Conservation (phyloP, 2,888 invertebrate genomes). For the Acanthosepion esculentum region DNA sequence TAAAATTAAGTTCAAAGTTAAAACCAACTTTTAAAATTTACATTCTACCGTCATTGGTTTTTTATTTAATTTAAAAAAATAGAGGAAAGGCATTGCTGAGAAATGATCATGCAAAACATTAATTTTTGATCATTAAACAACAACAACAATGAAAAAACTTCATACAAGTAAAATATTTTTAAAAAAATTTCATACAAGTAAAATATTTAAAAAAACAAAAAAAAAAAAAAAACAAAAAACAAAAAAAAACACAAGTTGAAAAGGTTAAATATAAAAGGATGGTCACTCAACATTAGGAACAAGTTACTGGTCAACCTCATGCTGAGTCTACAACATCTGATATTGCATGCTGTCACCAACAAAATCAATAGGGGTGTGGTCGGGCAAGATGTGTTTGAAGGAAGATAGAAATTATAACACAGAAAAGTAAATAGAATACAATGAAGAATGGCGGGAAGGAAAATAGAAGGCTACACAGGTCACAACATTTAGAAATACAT, state of each 20-base stretch:
- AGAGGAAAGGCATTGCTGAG: too few species aligned
- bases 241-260: not conserved
- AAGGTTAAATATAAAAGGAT: too few species aligned
- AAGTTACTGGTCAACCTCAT: not conserved
- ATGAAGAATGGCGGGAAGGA: not conserved
- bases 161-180: not conserved
- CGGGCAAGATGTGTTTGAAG: not conserved
- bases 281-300: not conserved
- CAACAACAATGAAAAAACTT: too few species aligned
- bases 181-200: not conserved
- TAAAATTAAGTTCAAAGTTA: too few species aligned
- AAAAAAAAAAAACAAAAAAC: not conserved
- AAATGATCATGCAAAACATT: not conserved
- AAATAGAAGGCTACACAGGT: not conserved
- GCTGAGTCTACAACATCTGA: constrained; percentile 33
- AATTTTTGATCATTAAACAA: too few species aligned
- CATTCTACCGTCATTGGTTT: too few species aligned
- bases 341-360: not conserved
- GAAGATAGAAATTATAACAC: not conserved
- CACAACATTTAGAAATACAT: not conserved
- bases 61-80: too few species aligned
- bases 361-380: not conserved
- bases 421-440: not conserved
- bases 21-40: too few species aligned
- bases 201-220: too few species aligned